These are phyloP conservation scores for Astatotilapia flaviijosephi DNA, from an alignment of 2,113 vertebrate genomes.

Conservation along the genomic window DNA sequence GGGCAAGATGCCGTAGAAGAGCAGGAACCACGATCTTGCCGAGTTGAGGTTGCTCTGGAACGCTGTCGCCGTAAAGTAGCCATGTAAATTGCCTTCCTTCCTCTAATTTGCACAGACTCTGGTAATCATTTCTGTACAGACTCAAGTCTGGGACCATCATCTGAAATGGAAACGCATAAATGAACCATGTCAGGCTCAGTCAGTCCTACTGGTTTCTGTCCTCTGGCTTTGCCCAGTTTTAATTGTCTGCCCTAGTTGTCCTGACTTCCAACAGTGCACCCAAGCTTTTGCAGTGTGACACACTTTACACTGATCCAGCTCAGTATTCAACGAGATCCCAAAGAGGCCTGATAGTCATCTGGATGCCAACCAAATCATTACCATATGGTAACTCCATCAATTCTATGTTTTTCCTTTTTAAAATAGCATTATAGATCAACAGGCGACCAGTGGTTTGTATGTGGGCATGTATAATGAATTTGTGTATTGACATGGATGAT, in stretches of 20 bases:
- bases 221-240: conserved; percentile 40
- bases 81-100: conserved; percentile 9
- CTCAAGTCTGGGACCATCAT: conserved; percentile 54
- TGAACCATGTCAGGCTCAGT: conserved; percentile 65
- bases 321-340: conserved; percentile 10
- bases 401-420: conserved; percentile 19
- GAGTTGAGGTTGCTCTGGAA: conserved; percentile 27
- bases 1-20: conserved; percentile 71
- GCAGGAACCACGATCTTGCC: conserved; percentile 63
- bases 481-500: conserved; percentile 53
- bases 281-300: conserved; percentile 44
- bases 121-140: conserved; percentile 60
- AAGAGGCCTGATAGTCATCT: conserved; percentile 4
- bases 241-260: conserved; percentile 52
- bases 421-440: conserved; percentile 46
- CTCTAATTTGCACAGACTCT: not conserved
- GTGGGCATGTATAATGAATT: conserved; percentile 54
- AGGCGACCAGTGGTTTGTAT: conserved; percentile 6
- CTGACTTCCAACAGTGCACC: not conserved
- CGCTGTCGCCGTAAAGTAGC: conserved; percentile 38
- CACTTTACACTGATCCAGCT: conserved; percentile 34
- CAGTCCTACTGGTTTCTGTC: conserved; percentile 28
- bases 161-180: conserved; percentile 54
- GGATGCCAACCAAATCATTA: conserved; percentile 23
- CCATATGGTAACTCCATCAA: conserved; percentile 10